Base-by-base conservation (phyloP, 2,888 invertebrate species). In the Luffia ferchaultella region DNA sequence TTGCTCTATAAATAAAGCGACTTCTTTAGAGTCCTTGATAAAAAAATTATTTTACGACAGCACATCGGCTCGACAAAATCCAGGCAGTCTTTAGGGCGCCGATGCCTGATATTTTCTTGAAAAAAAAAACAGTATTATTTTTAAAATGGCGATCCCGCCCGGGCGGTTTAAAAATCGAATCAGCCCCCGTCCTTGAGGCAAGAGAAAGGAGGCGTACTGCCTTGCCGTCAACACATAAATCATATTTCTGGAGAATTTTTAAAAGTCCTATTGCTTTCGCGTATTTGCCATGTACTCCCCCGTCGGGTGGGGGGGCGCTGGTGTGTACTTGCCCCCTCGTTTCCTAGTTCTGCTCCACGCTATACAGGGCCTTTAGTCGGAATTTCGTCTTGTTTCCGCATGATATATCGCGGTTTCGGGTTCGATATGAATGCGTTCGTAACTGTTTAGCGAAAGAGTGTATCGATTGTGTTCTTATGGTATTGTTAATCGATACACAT, bases 241-340 rank as follows among this genome's bases (percentile, higher is more conserved):
- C 83, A 83, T 83, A 83, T 83, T 83, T 83, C 82, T 79, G 76
- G 80, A 80, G 82, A 82, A 83, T 80, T 83, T 83, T 83, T 83
- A 83, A 83, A 83, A 83, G 82, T 83, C 83, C 83, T 83, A 82
- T 83, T 83, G 83, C 83, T 83, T 83, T 83, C 83, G 83, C 82
- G 83, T 83, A 83, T 83, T 83, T 83, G 83, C 82, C 78, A 83
- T 83, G 83, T 83, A 82, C 80, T 76, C 80, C 82, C 79, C 76
- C 68, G 48, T 16, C 61, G 58, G 62, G 62, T 61, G 62, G 64
- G 63, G 70, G 44, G 51, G 63, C 65, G 19, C 42, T 43, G 42
- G 79, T 80, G 82, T 82, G 82, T 82, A 82, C 82, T 82, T 46
- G 79, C 82, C 68, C 82, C 80, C 82, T 73, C 76, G 79, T 76